phyloP scores from a whole-genome alignment of 2,888 invertebrate species.

The Sepioteuthis lessoniana region DNA sequence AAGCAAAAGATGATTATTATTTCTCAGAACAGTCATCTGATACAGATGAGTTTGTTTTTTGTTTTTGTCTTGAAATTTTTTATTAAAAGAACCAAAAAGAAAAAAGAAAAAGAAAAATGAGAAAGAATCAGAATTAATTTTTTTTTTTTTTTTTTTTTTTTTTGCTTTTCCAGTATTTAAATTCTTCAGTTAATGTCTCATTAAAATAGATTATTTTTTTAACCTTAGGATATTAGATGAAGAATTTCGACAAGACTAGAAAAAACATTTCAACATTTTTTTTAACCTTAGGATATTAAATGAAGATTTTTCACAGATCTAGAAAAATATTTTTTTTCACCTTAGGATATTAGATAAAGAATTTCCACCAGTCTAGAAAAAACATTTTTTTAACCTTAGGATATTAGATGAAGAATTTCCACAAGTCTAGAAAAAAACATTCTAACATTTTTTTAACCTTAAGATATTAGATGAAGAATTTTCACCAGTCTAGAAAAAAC shows the following conservation, averaged over 20 bases:
- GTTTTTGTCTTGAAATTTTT: neutral
- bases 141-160: neutral
- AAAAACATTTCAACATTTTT: neutral
- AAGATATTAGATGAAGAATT: neutral
- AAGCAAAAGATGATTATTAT: constrained; percentile 6
- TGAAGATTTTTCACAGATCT: neutral
- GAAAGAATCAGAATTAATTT: neutral
- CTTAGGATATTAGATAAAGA: neutral
- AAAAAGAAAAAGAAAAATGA: neutral
- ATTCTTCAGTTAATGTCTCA: neutral
- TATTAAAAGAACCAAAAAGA: neutral
- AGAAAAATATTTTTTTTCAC: no score
- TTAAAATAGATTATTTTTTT: neutral
- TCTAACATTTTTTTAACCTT: neutral
- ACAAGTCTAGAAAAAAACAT: neutral
- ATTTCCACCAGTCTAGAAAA: neutral
- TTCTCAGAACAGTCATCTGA: neutral
- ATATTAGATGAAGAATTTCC: neutral
- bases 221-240: neutral
- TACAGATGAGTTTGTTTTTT: neutral
- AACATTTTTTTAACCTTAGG: neutral
- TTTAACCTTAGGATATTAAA: neutral
- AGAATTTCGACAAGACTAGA: neutral
- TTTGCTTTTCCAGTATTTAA: neutral
- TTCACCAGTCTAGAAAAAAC: neutral